Percentiles rank a stretch among this genome's conserved stretches.
These are phyloP conservation scores for Oithona nana DNA, from an alignment of 2,888 invertebrate genomes.

Conservation along the genomic window DNA sequence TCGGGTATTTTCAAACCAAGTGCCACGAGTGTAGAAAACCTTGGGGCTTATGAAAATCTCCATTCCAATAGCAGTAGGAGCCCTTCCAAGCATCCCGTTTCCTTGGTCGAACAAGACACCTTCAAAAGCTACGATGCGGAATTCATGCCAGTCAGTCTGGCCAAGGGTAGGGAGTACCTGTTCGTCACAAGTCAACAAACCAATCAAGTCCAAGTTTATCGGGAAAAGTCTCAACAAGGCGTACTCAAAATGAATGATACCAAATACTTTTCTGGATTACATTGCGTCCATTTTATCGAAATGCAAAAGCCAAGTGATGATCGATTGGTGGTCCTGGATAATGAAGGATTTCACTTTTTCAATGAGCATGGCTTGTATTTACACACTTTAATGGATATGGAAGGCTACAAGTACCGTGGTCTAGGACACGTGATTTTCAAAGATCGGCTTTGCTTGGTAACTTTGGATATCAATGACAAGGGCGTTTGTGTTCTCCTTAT, in stretches of 20 bases:
- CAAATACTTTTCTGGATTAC: not conserved
- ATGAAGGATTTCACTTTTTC: not conserved
- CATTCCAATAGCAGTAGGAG: too few species aligned
- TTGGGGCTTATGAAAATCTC: too few species aligned
- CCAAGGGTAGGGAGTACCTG: not conserved
- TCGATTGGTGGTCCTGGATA: not conserved
- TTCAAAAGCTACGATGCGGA: not conserved
- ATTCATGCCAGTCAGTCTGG: not conserved
- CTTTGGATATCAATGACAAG: not conserved
- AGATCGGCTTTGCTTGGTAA: not conserved
- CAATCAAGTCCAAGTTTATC: not conserved
- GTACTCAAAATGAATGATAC: not conserved
- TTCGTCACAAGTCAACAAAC: not conserved
- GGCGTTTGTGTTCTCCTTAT: not conserved
- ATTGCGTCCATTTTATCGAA: not conserved
- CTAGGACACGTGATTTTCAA: not conserved
- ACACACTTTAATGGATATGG: not conserved
- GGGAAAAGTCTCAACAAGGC: not conserved
- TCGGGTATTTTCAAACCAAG: too few species aligned
- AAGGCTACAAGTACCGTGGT: not conserved
- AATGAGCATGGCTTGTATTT: not conserved
- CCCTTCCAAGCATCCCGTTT: too few species aligned
- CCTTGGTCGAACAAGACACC: too few species aligned
- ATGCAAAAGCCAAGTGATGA: too few species aligned
- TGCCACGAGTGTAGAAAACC: too few species aligned